Evolutionary conservation across 2,888 invertebrate species (phyloP).

Genomic region (Scaptomyza flava): DNA sequence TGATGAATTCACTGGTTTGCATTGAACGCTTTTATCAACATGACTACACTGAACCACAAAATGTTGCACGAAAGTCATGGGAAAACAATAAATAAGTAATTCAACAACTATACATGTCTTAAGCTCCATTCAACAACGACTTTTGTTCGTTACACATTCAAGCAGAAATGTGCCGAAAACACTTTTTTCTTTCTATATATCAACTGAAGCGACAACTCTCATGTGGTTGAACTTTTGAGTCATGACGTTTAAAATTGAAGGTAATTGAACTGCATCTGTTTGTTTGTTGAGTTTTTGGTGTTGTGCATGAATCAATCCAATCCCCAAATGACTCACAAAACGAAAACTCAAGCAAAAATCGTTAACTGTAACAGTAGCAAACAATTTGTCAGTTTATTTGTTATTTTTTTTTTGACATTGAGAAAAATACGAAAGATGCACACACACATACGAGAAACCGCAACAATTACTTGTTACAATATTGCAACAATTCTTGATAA

Average conservation of each 20-base stretch:
- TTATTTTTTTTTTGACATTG: too few relatives aligned
- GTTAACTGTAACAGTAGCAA: conserved; percentile 15
- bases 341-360: background rate
- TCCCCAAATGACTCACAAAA: conserved; percentile 20
- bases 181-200: too few relatives aligned
- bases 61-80: background rate
- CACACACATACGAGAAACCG: conserved; percentile 15
- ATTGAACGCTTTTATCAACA: conserved; percentile 12
- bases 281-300: background rate
- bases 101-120: too few relatives aligned
- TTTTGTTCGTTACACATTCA: too few relatives aligned
- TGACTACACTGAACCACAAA: conserved; percentile 2
- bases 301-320: conserved; percentile 22
- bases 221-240: conserved; percentile 40
- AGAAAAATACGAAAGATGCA: background rate
- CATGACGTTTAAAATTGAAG: conserved; percentile 25
- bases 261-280: conserved; percentile 29
- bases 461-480: conserved; percentile 27
- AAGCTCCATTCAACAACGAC: too few relatives aligned
- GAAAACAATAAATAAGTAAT: background rate
- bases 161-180: too few relatives aligned
- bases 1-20: conserved; percentile 19
- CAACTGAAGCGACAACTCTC: background rate
- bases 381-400: too few relatives aligned
- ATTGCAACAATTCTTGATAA: conserved; percentile 27